These are phyloP conservation scores for Trichonephila clavata DNA, from an alignment of 1,140 invertebrate species.

Conservation along the genomic window DNA sequence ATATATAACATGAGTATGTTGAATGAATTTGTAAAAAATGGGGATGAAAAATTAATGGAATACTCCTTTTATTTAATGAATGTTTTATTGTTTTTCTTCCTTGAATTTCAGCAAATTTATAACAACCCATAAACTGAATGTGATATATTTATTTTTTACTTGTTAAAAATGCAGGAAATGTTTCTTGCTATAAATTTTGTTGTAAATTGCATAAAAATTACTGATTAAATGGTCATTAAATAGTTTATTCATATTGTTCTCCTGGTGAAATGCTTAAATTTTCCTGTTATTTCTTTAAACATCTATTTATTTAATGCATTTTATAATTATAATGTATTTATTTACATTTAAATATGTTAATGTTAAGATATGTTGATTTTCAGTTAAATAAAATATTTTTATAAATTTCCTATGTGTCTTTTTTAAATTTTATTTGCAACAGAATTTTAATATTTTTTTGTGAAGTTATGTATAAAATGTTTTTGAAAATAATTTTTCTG, in stretches of 20 bases:
- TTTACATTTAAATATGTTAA: background rate
- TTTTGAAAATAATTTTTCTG: no score
- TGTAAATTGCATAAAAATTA: no score
- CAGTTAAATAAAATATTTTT: slow-evolving; percentile 32
- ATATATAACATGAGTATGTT: no score
- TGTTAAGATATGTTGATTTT: background rate
- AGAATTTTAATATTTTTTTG: no score
- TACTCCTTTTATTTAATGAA: no score
- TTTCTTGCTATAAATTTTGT: no score
- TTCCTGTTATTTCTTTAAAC: background rate
- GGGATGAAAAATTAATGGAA: no score
- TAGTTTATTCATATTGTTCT: background rate
- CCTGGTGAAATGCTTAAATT: background rate
- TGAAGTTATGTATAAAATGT: no score
- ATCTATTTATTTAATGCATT: background rate
- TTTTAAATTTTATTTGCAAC: background rate
- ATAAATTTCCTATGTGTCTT: background rate
- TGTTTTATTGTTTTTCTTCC: no score
- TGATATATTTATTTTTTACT: slow-evolving; percentile 16
- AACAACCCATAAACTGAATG: background rate
- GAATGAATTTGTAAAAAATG: no score
- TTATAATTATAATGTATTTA: background rate
- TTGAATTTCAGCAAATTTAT: no score
- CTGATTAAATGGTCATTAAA: background rate
- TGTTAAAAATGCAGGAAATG: background rate